Evolutionary conservation across 2,797 vertebrate species (phyloP), one percentile per base, ranked within the genome.

Genomic region (Australoheros facetus): DNA sequence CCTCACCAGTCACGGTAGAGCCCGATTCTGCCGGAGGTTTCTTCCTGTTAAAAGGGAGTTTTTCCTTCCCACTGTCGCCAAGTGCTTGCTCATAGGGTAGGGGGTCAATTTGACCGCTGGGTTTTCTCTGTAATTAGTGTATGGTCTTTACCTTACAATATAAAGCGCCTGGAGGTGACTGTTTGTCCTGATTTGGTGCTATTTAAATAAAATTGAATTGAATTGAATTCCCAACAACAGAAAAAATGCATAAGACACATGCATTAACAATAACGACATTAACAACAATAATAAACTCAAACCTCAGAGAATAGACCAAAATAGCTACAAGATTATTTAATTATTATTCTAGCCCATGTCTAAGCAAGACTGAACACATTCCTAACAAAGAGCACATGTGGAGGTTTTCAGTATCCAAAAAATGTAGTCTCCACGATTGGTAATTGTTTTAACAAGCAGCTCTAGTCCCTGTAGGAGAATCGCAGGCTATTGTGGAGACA

Each of bases 361-460:
- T 34, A 59, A 59, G 26, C 12, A 59, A 69, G 64, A 81, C 56
- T 80, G 48, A 54, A 74, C 23, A 19, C 32, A 55, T 55, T 54
- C 19, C 26, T 30, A 34, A 53, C 32, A 56, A 58, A 60, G 56
- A 77, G 13, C n/a, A 55, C 60, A 75, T 53, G n/a, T 70, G 56
- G 59, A 75, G 17, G 45, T 60, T 62, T 57, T 78, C 60, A 45
- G 30, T 21, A 54, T 80, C 42, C 37, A 55, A 58, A 73, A 64
- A 77, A 60, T 26, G 5, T 7, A 5, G 81, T 76, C 81, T 79
- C 71, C 37, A 56, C 86, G 58, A 69, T 77, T 81, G 72, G 53
- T 89, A 77, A 87, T 87, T 89, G 84, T 84, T 85, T 85, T 59
- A 85, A 84, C 75, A 82, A 85, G 84, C 82, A 79, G 77, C 70